phyloP scores from a whole-genome alignment of 2,113 vertebrate genomes.

The Aptenodytes forsteri region DNA sequence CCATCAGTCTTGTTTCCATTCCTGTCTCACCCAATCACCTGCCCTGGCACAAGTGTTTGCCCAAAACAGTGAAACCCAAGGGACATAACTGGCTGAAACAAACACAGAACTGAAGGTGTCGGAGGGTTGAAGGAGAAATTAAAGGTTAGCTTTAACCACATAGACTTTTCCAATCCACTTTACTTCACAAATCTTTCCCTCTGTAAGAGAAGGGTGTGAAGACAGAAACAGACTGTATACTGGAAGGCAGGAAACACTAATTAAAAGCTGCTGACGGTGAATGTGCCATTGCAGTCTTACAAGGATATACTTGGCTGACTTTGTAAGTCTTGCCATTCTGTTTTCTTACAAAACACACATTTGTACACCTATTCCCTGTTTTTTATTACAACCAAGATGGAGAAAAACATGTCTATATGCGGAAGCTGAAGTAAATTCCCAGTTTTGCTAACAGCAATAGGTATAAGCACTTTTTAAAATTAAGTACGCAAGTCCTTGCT shows the following conservation, averaged over 20 bases:
- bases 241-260: neutral
- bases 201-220: neutral
- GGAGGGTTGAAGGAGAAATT: neutral
- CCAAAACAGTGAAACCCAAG: neutral
- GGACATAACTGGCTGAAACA: neutral
- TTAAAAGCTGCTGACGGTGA: neutral
- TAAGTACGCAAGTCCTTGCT: neutral
- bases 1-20: neutral
- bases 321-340: neutral
- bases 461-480: neutral
- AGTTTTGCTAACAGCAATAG: neutral
- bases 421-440: neutral
- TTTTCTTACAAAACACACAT: neutral
- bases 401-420: neutral
- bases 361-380: neutral
- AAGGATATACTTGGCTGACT: neutral
- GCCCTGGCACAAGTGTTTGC: neutral
- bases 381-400: neutral
- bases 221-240: neutral
- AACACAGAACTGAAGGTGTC: neutral
- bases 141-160: neutral
- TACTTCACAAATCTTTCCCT: neutral
- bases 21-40: neutral
- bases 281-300: neutral
- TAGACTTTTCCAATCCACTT: neutral